Base-by-base conservation (phyloP, 2,888 invertebrate genomes). In the Limnephilus auricula region DNA sequence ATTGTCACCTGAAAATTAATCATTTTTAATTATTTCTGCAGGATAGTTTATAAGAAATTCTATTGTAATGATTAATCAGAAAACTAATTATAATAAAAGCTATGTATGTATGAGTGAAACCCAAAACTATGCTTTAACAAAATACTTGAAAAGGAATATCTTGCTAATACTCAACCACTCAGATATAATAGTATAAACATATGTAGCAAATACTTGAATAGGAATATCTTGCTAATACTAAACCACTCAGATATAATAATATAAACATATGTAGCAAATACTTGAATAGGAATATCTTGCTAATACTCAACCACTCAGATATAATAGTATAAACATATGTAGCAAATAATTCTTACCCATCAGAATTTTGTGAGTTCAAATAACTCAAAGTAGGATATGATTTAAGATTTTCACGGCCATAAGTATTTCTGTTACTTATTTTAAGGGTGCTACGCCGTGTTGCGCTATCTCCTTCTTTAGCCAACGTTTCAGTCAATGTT, bases 1-100 rank as follows among this genome's bases (percentile, higher is more conserved):
- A 91, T 95, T 92, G 40, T 94, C 94, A 90, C 95, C 96, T 96
- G 93, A n/a, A 45, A n/a, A 85, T 6, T 40, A 15, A 30, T 9
- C 25, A 25, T 65, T 65, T 65, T 65, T 25, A 65, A n/a, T 9
- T 2, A 25, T 25, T 65, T 65, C n/a, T 25, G 1, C 9, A 5
- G 25, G 25, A 65, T 25, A 18, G 25, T 65, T 65, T 65, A 65
- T 0, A 50, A 65, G 18, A 25, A 65, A 65, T 5, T 15, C 50
- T 0, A 65, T 50, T 50, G 50, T 50, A 50, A 18, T 50, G 18
- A 18, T 50, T 45, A 18, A 15, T 50, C 18, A 18, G 15, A 15
- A 40, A 18, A 50, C 50, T 50, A 0, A 50, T 50, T 18, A 18
- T 18, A 50, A 50, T 18, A 50, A 37, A 9, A 37, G 9, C 37